Base-by-base conservation (phyloP, 2,797 vertebrate species). In the Cottoperca gobio region DNA sequence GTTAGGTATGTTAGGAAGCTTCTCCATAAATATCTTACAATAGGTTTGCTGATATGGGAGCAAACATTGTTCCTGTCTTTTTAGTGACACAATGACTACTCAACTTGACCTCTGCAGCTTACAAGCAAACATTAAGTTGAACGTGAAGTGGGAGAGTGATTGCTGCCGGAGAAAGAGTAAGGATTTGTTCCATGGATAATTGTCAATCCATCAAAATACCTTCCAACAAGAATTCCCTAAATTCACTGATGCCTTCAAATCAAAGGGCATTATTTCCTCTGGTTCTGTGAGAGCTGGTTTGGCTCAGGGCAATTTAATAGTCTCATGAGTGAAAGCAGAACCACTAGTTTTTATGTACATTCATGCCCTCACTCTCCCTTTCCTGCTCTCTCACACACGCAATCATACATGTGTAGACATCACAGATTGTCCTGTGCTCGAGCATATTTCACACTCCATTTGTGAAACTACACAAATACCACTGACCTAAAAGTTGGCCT, bases 401-500 rank as follows among this genome's bases (percentile, higher is more conserved):
- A 74, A 40, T 83, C 71, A 79, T 28, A 78, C 59, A 71, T 66
- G 65, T 61, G 48, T 62, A 55, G 70, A 78, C 35, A 71, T 59
- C 31, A 60, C 55, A 60, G 76, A 78, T 24, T 67, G 67, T 66
- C 42, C 72, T 45, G 23, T 19, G 50, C 60, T 31, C 19, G 3
- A 76, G 75, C 81, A 85, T 83, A 81, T 82, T 89, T 86, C 82
- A 84, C 85, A 83, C 84, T 84, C 52, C 72, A 86, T 88, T 88
- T 77, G 66, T 53, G 65, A 86, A 82, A 78, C 37, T 67, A 33
- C 31, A 67, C 67, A 84, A 85, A 86, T 63, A 81, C 14, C 28
- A 39, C 45, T 72, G 81, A 86, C 78, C 50, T 50, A 63, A 37
- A 73, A 13, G 70, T 55, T 45, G 53, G 65, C 60, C 73, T 50